Evolutionary conservation across 2,113 vertebrate genomes (phyloP), one percentile per base, ranked within the genome.

Genomic region (Aix galericulata): DNA sequence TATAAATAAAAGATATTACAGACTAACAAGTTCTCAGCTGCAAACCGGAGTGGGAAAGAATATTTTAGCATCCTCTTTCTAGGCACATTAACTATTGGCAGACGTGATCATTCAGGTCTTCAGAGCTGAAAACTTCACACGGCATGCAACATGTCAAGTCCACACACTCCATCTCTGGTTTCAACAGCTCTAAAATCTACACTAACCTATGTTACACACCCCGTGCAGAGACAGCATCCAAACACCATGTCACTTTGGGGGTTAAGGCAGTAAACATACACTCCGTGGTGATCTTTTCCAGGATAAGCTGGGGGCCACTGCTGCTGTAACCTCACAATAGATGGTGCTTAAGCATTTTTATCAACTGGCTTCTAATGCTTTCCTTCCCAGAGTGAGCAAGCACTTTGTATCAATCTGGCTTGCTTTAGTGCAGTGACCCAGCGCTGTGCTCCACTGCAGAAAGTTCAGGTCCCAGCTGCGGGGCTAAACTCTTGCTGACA

Each of bases 1-100:
- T 94, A 94, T 96, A 97, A 96, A 96, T 96, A 96, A 94, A 94
- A 90, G 64, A 91, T 76, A 92, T 73, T 96, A 79, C 88, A 68
- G 83, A 71, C 80, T 92, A 92, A 60, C 93, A 84, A 91, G 90
- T 93, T 96, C 92, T 96, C 80, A 21, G 83, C 31, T 85, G 83
- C 80, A 86, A 93, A 96, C 53, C 50, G 62, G 50, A 94, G 94
- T 89, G 80, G 94, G 88, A 96, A 95, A 77, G 91, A 95, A 93
- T 96, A 91, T 95, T 96, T 97, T 95, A 94, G 66, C 82, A 87
- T 95, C 80, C 48, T 79, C 56, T 96, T 96, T 84, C 94, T 88
- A 88, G 82, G 88, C 62, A 42, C 77, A 75, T 88, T 90, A 97
- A 88, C 64, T 94, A 86, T 94, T 96, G 92, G 86, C 88, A 94